phyloP scores from a whole-genome alignment of 2,888 invertebrate species.

The Oscheius sp. region DNA sequence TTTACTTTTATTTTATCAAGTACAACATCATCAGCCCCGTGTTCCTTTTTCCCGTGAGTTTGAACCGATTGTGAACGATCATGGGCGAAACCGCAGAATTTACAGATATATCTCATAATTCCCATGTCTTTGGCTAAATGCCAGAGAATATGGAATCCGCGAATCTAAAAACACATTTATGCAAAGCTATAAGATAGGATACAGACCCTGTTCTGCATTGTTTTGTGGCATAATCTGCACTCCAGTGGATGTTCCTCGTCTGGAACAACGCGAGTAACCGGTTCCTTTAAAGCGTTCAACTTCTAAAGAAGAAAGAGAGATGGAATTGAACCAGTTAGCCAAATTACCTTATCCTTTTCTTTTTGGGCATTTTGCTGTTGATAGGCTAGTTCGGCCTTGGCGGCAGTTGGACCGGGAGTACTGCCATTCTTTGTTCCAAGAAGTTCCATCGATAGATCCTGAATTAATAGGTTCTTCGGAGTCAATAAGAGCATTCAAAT shows the following conservation, averaged over 20 bases:
- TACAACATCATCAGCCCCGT: conserved; percentile 65
- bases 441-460: conserved; percentile 71
- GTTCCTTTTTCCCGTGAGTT: conserved; percentile 70
- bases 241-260: conserved; percentile 69
- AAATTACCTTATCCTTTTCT: conserved; percentile 40
- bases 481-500: background rate
- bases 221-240: conserved; percentile 71
- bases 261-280: conserved; percentile 27
- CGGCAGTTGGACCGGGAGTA: conserved; percentile 70
- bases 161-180: conserved; percentile 51
- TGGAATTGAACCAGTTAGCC: background rate
- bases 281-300: background rate
- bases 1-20: conserved; percentile 62
- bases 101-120: conserved; percentile 71
- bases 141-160: conserved; percentile 72
- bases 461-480: background rate
- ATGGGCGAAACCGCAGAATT: conserved; percentile 68
- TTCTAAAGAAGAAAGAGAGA: conserved; percentile 5
- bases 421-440: conserved; percentile 69
- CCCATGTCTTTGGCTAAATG: conserved; percentile 71
- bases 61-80: conserved; percentile 70
- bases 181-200: background rate
- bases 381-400: conserved; percentile 60
- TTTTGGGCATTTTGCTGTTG: conserved; percentile 50
- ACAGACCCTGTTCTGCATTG: conserved; percentile 65